Evolutionary conservation across 2,888 invertebrate species (phyloP), one percentile per base, ranked within the genome.

Genomic region (Drosophila robusta): DNA sequence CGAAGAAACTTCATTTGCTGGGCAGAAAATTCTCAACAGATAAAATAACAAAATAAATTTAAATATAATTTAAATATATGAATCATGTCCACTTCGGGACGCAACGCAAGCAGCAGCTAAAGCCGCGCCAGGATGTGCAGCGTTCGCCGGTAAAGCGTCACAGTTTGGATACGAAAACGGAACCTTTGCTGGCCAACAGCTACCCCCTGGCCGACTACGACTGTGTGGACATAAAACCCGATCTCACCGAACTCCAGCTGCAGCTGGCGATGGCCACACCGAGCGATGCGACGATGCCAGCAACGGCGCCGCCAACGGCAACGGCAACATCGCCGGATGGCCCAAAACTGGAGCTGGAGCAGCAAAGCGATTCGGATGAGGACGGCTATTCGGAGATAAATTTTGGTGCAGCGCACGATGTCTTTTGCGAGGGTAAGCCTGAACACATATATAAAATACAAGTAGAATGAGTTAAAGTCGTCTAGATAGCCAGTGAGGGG

Each of bases 331-430:
- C 44, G 11, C 16, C 22, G 2, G 65, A 65, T 4, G 65, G 74
- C 9, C n/a, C 7, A 4, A 70, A 72, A 26, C 39, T 44, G 4
- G 76, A 77, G 4, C 16, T 78, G 45, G 89, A 87, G 4, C 58
- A 89, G 45, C 77, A 78, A 49, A 89, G 87, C 47, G 88, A 89
- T 26, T 80, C 78, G 3, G 88, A 89, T 26, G 89, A 89, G 24
- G 89, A 89, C 26, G 87, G 89, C 7, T 87, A 89, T 26, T 86
- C 87, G 0, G 88, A 89, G 44, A 66, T 84, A 0, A 76, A 76
- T 29, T 66, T 70, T 26, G 66, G 71, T 3, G 67, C 73, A 5
- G 69, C 70, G 9, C 65, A 62, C 2, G 87, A 86, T 49, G 72
- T 87, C 6, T 75, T 76, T 44, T 70, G 79, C 18, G 77, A 82